Evolutionary conservation across 2,113 vertebrate genomes (phyloP).

Genomic region (Junco hyemalis): DNA sequence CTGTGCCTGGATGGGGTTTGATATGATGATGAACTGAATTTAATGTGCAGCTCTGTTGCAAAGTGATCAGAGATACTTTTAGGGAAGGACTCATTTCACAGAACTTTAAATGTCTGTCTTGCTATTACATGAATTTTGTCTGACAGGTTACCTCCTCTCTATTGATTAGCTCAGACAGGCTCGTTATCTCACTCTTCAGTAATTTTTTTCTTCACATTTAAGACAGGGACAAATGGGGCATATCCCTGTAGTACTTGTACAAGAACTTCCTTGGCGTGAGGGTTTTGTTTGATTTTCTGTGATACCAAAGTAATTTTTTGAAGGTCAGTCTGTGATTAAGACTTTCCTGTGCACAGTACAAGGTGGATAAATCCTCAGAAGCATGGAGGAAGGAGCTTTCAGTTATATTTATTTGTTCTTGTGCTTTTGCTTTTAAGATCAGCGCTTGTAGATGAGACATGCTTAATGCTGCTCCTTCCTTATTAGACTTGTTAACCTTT

Average conservation of each 20-base stretch:
- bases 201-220: neutral
- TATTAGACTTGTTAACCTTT: neutral
- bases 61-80: neutral
- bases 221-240: neutral
- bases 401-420: neutral
- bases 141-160: neutral
- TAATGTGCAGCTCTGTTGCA: neutral
- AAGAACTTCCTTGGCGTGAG: neutral
- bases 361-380: neutral
- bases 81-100: neutral
- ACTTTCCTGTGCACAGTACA: neutral
- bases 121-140: neutral
- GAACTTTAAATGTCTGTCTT: neutral
- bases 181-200: neutral
- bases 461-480: neutral
- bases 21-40: neutral
- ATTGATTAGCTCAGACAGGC: neutral
- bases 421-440: neutral
- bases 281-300: neutral
- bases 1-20: neutral
- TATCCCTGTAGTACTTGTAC: neutral
- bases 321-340: neutral
- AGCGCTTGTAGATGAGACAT: neutral
- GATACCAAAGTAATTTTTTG: neutral
- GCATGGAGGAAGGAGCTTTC: neutral